These are phyloP conservation scores for Macropus fuliginosus DNA, from an alignment of 2,797 vertebrate genomes.

Conservation along the genomic window DNA sequence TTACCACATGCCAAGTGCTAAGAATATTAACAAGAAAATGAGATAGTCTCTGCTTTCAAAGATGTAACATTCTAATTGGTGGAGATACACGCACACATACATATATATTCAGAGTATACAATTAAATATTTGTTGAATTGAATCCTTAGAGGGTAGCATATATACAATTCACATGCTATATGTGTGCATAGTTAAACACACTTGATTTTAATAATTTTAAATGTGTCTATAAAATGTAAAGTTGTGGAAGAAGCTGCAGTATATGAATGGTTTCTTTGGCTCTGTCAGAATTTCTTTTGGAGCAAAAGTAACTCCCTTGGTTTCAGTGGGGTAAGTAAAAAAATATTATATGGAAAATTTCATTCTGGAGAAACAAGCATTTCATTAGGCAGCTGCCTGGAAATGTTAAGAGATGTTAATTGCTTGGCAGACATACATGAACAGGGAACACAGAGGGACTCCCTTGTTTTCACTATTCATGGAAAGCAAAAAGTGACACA, in stretches of 20 bases:
- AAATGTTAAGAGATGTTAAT: constrained; percentile 80
- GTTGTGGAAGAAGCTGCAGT: constrained; percentile 35
- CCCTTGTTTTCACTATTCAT: constrained; percentile 68
- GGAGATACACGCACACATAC: background rate
- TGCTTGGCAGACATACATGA: constrained; percentile 73
- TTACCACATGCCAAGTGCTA: background rate
- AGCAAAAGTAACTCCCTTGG: constrained; percentile 68
- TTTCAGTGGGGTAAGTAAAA: constrained; percentile 63
- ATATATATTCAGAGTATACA: constrained; percentile 52
- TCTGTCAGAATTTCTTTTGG: constrained; percentile 60
- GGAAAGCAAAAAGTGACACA: constrained; percentile 64
- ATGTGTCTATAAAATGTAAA: constrained; percentile 32
- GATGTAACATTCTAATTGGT: background rate
- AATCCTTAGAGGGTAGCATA: background rate
- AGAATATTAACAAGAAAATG: background rate
- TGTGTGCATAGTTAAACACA: background rate
- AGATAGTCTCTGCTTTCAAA: background rate
- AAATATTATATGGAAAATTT: constrained; percentile 73
- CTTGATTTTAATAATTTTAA: constrained; percentile 33
- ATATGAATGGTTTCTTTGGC: constrained; percentile 67
- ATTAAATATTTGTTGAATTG: constrained; percentile 35
- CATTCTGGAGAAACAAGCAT: constrained; percentile 80
- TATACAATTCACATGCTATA: no score
- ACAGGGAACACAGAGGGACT: constrained; percentile 20
- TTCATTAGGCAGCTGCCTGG: constrained; percentile 82